Percentiles rank a stretch among this genome's conserved stretches.
phyloP scores from a whole-genome alignment of 1,140 invertebrate genomes.

The Heliothis virescens region DNA sequence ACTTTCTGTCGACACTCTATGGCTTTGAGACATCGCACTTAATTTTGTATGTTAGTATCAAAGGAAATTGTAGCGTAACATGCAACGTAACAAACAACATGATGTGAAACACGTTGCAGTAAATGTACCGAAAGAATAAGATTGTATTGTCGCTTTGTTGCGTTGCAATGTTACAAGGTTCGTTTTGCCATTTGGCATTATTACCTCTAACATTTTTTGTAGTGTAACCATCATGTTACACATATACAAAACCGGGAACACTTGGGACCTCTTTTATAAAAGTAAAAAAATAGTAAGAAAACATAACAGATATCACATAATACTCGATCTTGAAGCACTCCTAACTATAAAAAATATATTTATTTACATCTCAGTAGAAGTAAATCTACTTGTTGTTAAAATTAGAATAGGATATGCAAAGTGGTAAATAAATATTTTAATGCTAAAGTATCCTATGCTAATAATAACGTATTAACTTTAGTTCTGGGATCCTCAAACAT shows the following conservation, averaged over 20 bases:
- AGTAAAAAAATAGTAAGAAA: slow-evolving; percentile 62
- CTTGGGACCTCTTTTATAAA: slow-evolving; percentile 57
- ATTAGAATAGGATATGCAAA: slow-evolving; percentile 57
- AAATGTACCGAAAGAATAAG: background rate
- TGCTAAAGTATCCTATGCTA: slow-evolving; percentile 56
- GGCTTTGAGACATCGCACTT: slow-evolving; percentile 81
- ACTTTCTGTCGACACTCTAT: slow-evolving; percentile 55
- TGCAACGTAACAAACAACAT: slow-evolving; percentile 35
- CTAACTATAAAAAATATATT: slow-evolving; percentile 56
- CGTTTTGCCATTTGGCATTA: slow-evolving; percentile 14
- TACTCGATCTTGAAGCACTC: slow-evolving; percentile 45
- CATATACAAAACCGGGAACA: slow-evolving; percentile 50
- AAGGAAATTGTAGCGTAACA: slow-evolving; percentile 53
- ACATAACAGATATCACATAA: slow-evolving; percentile 67
- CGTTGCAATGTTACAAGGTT: slow-evolving; percentile 25
- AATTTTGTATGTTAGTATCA: slow-evolving; percentile 68
- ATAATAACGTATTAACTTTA: slow-evolving; percentile 52
- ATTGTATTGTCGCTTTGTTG: background rate
- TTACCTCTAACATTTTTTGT: slow-evolving; percentile 45
- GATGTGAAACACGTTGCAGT: background rate
- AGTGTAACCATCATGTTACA: slow-evolving; percentile 48
- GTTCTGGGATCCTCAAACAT: slow-evolving; percentile 42
- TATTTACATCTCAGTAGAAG: slow-evolving; percentile 62
- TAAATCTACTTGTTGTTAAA: slow-evolving; percentile 45
- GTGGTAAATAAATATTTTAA: slow-evolving; percentile 50